Evolutionary conservation across 2,888 invertebrate species (phyloP).

Genomic region (Frankliniella intonsa): DNA sequence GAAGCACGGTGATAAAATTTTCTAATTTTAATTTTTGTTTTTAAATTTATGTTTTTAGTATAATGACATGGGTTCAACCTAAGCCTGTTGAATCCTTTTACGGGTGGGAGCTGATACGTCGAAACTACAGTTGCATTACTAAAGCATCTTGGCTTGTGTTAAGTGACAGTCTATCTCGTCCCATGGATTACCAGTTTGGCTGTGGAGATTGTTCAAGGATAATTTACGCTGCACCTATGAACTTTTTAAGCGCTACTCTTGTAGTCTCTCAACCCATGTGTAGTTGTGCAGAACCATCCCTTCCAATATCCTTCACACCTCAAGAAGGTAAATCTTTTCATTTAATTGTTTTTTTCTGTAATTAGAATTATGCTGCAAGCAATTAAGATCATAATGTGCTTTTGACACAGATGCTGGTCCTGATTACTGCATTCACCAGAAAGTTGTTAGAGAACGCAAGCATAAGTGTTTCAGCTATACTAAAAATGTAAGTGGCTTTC

Average conservation of each 20-base stretch:
- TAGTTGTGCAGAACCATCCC: constrained; percentile 29
- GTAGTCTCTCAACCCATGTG: constrained; percentile 35
- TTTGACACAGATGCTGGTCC: constrained; percentile 32
- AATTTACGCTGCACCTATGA: neutral
- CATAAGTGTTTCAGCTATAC: constrained; percentile 13
- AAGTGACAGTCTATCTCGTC: neutral
- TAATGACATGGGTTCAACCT: neutral
- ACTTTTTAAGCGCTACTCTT: constrained; percentile 32
- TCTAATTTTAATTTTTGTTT: neutral
- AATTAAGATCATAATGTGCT: neutral
- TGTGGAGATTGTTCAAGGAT: constrained; percentile 11
- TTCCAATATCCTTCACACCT: constrained; percentile 28
- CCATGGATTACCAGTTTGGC: neutral
- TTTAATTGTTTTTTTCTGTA: neutral
- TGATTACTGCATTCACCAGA: constrained; percentile 30
- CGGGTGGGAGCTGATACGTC: constrained; percentile 15
- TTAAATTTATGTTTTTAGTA: neutral
- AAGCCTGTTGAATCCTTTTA: neutral
- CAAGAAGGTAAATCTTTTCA: constrained; percentile 31
- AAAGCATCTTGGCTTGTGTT: constrained; percentile 11
- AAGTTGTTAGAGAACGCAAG: neutral
- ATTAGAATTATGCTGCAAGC: neutral
- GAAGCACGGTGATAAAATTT: too few relatives aligned
- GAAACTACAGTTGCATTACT: constrained; percentile 34
- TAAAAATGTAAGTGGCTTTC: neutral